A percentile compares a stretch with the other conserved stretches of the same genome.
These are phyloP conservation scores for Myiotriccus ornatus DNA, from an alignment of 2,797 vertebrate species.

Conservation along the genomic window DNA sequence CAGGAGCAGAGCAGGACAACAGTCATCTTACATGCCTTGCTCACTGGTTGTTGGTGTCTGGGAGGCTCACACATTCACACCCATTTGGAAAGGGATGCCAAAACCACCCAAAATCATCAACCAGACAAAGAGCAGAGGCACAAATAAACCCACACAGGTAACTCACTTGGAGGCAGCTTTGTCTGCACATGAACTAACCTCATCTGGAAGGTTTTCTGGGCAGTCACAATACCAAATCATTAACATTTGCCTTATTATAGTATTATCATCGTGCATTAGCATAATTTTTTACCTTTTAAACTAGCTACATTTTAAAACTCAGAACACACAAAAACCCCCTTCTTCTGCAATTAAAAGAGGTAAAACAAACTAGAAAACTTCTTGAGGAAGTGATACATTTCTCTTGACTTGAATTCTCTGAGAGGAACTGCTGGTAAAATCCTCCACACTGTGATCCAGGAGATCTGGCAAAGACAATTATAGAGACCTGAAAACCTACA, in stretches of 20 bases:
- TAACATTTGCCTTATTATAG: neutral
- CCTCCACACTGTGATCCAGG: neutral
- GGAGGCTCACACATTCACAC: neutral
- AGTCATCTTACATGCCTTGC: neutral
- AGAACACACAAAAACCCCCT: neutral
- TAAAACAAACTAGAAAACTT: neutral
- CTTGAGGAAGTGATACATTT: neutral
- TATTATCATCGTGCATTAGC: neutral
- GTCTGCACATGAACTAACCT: neutral
- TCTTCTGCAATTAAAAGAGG: neutral
- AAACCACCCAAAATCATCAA: neutral
- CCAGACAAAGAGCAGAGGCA: neutral
- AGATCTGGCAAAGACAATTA: neutral
- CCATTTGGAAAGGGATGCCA: neutral
- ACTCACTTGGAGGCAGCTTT: neutral
- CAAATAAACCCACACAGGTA: neutral
- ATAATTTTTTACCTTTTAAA: neutral
- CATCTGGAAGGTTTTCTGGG: neutral
- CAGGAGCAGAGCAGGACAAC: neutral
- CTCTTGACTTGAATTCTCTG: neutral
- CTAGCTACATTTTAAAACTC: neutral
- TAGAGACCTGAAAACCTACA: neutral
- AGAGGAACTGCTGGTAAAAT: neutral
- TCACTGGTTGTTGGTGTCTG: too few relatives aligned
- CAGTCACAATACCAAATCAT: neutral